Conservation (phyloP, 2,888 invertebrate species). For the Spisula subtruncata region DNA sequence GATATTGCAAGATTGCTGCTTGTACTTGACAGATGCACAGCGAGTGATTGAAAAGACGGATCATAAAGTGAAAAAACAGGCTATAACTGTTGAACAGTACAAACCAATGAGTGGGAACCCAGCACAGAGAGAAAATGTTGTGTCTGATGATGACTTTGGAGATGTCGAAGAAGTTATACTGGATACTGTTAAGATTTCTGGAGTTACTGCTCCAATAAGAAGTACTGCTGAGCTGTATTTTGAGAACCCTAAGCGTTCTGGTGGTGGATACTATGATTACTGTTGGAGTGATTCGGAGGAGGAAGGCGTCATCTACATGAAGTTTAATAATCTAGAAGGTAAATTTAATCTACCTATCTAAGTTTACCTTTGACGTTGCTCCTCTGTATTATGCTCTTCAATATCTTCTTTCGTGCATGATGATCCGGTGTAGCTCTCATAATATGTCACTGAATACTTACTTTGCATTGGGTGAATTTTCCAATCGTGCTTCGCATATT, state of each 20-base stretch:
- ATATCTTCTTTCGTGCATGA: too few relatives aligned
- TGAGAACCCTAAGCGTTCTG: constrained; percentile 62
- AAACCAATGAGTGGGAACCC: constrained; percentile 2
- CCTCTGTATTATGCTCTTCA: too few relatives aligned
- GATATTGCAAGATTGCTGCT: too few relatives aligned
- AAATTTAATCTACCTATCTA: too few relatives aligned
- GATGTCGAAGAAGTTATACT: constrained; percentile 10
- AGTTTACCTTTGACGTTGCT: too few relatives aligned
- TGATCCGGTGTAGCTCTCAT: too few relatives aligned
- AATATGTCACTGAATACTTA: too few relatives aligned
- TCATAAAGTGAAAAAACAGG: constrained; percentile 47
- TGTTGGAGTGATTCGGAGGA: constrained; percentile 45
- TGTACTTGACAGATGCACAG: constrained; percentile 48
- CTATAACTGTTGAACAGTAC: constrained; percentile 55
- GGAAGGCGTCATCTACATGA: constrained; percentile 51
- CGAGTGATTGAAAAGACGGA: constrained; percentile 27
- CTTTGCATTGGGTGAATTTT: too few relatives aligned
- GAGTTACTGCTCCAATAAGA: constrained; percentile 32
- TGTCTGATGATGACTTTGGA: background rate
- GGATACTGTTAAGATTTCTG: constrained; percentile 50
- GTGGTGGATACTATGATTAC: constrained; percentile 38
- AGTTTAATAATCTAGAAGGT: constrained; percentile 62
- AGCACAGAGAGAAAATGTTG: background rate
- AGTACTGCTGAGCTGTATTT: constrained; percentile 59
- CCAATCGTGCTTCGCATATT: too few relatives aligned